Conservation (phyloP, 2,797 vertebrate genomes). For the Tenualosa ilisha region DNA sequence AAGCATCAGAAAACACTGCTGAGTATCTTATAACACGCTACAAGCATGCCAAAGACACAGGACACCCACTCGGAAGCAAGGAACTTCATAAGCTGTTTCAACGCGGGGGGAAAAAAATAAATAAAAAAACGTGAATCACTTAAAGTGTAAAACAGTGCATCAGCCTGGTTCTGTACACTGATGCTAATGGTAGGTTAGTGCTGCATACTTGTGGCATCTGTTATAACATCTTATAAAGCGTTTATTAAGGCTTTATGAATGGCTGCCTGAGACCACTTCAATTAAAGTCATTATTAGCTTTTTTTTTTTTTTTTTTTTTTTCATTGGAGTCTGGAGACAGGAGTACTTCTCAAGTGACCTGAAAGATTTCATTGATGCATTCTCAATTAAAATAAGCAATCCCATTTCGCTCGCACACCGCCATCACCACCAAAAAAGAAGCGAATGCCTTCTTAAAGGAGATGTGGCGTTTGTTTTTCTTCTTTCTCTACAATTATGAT, state of each 20-base stretch:
- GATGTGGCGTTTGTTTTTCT: neutral
- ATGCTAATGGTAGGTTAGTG: neutral
- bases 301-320: neutral
- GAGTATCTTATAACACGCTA: conserved; percentile 20
- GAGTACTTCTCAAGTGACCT: neutral
- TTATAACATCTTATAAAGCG: conserved; percentile 5
- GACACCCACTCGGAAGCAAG: neutral
- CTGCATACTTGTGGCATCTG: conserved; percentile 7
- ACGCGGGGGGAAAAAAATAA: neutral
- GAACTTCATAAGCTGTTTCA: neutral
- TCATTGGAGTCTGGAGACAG: neutral
- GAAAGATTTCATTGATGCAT: conserved; percentile 2
- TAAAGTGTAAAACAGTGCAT: neutral
- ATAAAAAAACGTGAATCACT: neutral
- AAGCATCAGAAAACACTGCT: neutral
- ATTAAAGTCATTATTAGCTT: conserved; percentile 19
- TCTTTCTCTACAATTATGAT: conserved; percentile 6
- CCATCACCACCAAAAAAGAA: neutral
- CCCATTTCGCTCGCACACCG: neutral
- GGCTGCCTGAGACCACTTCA: conserved; percentile 20
- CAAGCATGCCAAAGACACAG: conserved; percentile 1
- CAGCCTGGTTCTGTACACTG: conserved; percentile 4
- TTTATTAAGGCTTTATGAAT: conserved; percentile 21
- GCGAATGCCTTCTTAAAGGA: neutral
- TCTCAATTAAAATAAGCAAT: conserved; percentile 22